Evolutionary conservation across 2,797 vertebrate species (phyloP).

Genomic region (Micrastur ruficollis): DNA sequence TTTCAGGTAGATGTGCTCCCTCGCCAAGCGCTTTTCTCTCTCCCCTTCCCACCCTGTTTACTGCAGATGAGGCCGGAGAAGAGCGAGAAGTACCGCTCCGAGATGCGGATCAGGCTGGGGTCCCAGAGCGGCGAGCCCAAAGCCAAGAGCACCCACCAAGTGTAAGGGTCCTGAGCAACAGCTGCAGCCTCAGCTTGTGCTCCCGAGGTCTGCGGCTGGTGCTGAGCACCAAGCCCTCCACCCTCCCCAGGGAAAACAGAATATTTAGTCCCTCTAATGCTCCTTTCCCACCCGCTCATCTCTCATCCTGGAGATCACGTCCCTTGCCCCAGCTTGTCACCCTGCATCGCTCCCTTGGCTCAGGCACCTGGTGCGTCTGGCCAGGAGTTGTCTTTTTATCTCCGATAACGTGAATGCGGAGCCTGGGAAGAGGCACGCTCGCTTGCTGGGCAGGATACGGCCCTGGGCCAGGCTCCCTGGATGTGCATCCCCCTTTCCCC

Average conservation of each 20-base stretch:
- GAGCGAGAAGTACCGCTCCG: neutral
- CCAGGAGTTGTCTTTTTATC: neutral
- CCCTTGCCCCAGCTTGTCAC: neutral
- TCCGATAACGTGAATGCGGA: neutral
- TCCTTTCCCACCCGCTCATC: neutral
- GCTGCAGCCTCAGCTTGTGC: neutral
- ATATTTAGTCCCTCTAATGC: neutral
- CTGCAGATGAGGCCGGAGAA: neutral
- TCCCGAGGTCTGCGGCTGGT: neutral
- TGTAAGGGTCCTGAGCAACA: slow-evolving; percentile 30
- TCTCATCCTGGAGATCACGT: neutral
- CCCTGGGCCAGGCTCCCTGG: rapidly evolving
- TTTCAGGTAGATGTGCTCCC: neutral
- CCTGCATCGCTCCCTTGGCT: neutral
- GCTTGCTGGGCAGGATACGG: neutral
- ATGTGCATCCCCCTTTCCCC: neutral
- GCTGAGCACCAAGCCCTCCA: neutral
- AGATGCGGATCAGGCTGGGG: neutral
- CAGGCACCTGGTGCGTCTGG: neutral
- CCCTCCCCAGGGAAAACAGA: neutral
- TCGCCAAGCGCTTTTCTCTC: rapidly evolving
- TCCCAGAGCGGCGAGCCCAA: neutral
- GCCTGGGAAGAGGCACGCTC: neutral
- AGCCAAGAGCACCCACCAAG: neutral
- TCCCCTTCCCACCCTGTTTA: neutral